Conservation (phyloP, 2,113 vertebrate species). For the Petrocephalus microphthalmus region DNA sequence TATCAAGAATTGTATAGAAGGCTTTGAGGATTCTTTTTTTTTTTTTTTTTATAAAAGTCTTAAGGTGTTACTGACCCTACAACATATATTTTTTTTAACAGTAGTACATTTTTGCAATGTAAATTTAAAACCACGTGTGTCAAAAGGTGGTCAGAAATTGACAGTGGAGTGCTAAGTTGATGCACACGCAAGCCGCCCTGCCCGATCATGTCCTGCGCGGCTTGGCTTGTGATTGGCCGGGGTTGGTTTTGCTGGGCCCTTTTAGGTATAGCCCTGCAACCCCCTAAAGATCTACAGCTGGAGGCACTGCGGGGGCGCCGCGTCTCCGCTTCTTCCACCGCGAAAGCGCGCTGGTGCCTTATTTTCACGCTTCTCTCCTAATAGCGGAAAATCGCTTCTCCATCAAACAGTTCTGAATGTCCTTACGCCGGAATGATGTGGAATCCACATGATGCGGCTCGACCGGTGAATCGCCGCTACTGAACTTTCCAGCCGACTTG, state of each 20-base stretch:
- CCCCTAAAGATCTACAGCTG: background rate
- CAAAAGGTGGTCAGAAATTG: background rate
- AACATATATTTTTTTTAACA: background rate
- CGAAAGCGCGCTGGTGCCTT: background rate
- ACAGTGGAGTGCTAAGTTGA: background rate
- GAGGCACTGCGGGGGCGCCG: background rate
- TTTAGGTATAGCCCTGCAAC: background rate
- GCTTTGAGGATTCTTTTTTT: background rate
- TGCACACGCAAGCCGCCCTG: background rate
- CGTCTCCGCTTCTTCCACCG: background rate
- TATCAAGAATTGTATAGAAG: background rate
- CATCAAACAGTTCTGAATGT: background rate
- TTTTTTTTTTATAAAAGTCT: background rate
- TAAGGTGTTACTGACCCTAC: background rate
- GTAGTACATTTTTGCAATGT: background rate
- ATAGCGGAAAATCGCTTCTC: background rate
- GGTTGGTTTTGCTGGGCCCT: background rate
- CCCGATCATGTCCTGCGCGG: background rate
- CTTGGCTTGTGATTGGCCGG: background rate
- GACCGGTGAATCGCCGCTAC: background rate
- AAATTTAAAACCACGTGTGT: background rate
- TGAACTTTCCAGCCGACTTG: background rate
- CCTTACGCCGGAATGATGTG: background rate
- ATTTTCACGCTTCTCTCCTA: background rate
- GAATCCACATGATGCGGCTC: background rate